Evolutionary conservation across 2,888 invertebrate genomes (phyloP).

Genomic region (Pollenia amentaria): DNA sequence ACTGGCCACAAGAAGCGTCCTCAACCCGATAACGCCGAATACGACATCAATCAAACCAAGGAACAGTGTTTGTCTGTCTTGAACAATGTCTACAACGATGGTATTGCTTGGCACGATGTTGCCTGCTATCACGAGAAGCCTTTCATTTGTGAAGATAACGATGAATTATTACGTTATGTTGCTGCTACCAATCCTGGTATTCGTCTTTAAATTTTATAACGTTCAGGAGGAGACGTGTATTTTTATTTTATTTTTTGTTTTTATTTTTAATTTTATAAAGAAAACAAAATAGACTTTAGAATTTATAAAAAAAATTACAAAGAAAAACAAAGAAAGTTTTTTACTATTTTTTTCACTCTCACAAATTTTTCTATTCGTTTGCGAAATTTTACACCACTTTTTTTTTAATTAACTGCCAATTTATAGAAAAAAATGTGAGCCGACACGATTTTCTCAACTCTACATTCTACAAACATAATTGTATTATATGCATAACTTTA

Average conservation of each 20-base stretch:
- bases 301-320: slow-evolving; percentile 79
- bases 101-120: slow-evolving; percentile 97
- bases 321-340: slow-evolving; percentile 52
- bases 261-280: slow-evolving; percentile 80
- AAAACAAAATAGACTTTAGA: slow-evolving; percentile 84
- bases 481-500: slow-evolving; percentile 60
- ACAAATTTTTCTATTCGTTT: slow-evolving; percentile 41
- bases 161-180: slow-evolving; percentile 93
- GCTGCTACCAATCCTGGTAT: slow-evolving; percentile 93
- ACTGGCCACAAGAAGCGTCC: slow-evolving; percentile 95
- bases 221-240: slow-evolving; percentile 56
- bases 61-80: slow-evolving; percentile 94
- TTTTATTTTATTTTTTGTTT: slow-evolving; percentile 77
- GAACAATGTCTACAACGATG: slow-evolving; percentile 97
- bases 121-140: slow-evolving; percentile 97
- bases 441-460: slow-evolving; percentile 5
- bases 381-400: slow-evolving; percentile 32
- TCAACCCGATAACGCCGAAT: slow-evolving; percentile 96
- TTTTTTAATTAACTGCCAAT: slow-evolving; percentile 65
- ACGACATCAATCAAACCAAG: slow-evolving; percentile 93
- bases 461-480: slow-evolving; percentile 14
- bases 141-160: slow-evolving; percentile 95
- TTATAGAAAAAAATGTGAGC: slow-evolving; percentile 45
- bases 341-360: slow-evolving; percentile 69
- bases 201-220: slow-evolving; percentile 87